Evolutionary conservation across 1,140 invertebrate genomes (phyloP).

Genomic region (Diorhabda sublineata): DNA sequence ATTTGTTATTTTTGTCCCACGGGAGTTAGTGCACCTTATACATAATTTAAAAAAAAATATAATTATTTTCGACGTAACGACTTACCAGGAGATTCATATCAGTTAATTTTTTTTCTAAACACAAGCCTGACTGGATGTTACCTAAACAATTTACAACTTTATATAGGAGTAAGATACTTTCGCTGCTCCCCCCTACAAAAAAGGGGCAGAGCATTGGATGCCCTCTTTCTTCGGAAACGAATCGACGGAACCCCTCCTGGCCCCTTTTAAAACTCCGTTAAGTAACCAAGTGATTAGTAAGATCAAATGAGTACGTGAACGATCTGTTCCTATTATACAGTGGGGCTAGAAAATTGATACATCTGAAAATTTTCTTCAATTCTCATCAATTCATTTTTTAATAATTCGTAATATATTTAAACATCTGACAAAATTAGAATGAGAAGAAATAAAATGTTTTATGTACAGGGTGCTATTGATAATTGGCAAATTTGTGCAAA

Average conservation of each 20-base stretch:
- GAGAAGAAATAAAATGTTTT: no score
- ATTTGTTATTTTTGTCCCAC: no score
- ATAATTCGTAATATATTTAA: no score
- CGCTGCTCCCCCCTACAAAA: conserved; percentile 18
- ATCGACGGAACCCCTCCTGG: not conserved
- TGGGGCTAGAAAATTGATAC: no score
- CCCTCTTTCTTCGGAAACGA: conserved; percentile 28
- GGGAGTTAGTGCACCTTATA: no score
- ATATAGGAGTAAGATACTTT: conserved; percentile 34
- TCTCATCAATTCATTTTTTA: no score
- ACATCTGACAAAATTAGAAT: no score
- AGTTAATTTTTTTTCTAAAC: conserved; percentile 14
- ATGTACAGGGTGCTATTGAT: no score
- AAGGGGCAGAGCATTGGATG: conserved; percentile 10
- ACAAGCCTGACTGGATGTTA: conserved; percentile 31
- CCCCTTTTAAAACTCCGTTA: conserved; percentile 8
- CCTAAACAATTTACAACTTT: conserved; percentile 19
- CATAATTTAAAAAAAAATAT: conserved; percentile 2
- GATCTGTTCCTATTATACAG: not conserved
- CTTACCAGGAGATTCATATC: conserved; percentile 43
- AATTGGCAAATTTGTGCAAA: no score
- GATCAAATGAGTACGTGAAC: no score
- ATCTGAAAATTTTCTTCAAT: no score
- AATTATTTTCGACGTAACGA: conserved; percentile 13
- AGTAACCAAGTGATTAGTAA: not conserved